These are phyloP conservation scores for Nephrocerus scutellatus DNA, from an alignment of 2,888 invertebrate species.

Conservation along the genomic window DNA sequence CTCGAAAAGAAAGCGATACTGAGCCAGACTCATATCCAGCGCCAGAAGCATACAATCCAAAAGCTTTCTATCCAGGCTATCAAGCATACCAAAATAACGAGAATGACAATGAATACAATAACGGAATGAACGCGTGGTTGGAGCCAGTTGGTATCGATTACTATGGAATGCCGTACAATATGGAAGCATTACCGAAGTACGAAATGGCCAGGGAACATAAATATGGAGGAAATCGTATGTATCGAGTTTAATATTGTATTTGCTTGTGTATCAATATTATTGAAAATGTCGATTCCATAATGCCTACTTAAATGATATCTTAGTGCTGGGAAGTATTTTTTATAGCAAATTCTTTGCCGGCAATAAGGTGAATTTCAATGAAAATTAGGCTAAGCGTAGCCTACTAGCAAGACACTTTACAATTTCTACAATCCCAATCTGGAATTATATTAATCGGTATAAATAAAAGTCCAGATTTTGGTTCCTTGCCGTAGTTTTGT, in stretches of 20 bases:
- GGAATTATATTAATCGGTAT: too few species aligned
- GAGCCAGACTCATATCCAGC: slow-evolving; percentile 12
- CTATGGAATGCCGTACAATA: slow-evolving; percentile 40
- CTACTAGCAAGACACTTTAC: too few species aligned
- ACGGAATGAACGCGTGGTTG: slow-evolving; percentile 34
- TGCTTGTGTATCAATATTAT: too few species aligned
- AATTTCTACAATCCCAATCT: too few species aligned
- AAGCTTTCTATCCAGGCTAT: slow-evolving; percentile 27
- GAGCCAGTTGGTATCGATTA: slow-evolving; percentile 41
- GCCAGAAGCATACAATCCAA: slow-evolving; percentile 17
- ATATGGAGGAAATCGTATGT: slow-evolving; percentile 40
- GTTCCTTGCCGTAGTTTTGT: too few species aligned
- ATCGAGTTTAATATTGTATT: not conserved
- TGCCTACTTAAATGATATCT: too few species aligned
- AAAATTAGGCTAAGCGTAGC: too few species aligned
- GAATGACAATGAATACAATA: slow-evolving; percentile 27
- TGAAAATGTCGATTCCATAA: too few species aligned
- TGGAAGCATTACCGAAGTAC: slow-evolving; percentile 40
- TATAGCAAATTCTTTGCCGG: slow-evolving; percentile 1
- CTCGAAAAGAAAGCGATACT: slow-evolving; percentile 36
- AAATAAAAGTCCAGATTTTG: too few species aligned
- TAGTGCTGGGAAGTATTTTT: slow-evolving; percentile 4
- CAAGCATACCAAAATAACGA: slow-evolving; percentile 28
- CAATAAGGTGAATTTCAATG: too few species aligned
- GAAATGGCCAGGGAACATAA: slow-evolving; percentile 41